Base-by-base conservation (phyloP, 2,113 vertebrate species). In the Cyanocitta stelleri region DNA sequence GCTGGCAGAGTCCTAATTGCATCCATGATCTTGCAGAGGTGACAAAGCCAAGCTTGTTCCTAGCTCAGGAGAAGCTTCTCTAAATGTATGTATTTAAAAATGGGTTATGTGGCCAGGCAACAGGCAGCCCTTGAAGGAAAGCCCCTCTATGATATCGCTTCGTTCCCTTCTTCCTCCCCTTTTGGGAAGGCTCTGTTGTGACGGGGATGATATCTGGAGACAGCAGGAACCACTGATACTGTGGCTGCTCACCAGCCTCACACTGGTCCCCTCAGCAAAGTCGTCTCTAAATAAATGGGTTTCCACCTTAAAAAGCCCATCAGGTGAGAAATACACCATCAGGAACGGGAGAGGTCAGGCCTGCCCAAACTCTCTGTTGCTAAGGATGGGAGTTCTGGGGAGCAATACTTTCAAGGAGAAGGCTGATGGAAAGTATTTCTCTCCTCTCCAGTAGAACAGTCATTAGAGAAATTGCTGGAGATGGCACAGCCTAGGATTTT, bases 121-220 rank as follows among this genome's bases (percentile, higher is more conserved):
- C 26, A 79, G 20, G 35, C 26, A 79, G 61, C 18, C 20, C 19
- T 64, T 69, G 43, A 20, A 75, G 68, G 35, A 35, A 81, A 72
- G 9, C 33, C 19, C 24, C 49, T 54, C 27, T 35, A 1, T 52
- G 52, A 24, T 5, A 71, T 11, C 0, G 0, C 15, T 43, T 61
- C 41, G 5, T 58, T 75, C 33, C 85, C 23, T 10, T 52, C 43
- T 61, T 72, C 58, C 10, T 21, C 24, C 44, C 16, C 10, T 61
- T 67, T 51, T n/a, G 39, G 55, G 41, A 77, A 30, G 67, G 32
- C 8, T 90, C n/a, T 61, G 55, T 4, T 46, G 33, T 69, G n/a
- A 33, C 64, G 43, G 33, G 76, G 61, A 3, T 35, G 21, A 3
- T 39, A 21, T 9, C 46, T 68, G 30, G 46, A 59, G 37, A 8